Evolutionary conservation across 2,113 vertebrate genomes (phyloP).

Genomic region (Promerops cafer): DNA sequence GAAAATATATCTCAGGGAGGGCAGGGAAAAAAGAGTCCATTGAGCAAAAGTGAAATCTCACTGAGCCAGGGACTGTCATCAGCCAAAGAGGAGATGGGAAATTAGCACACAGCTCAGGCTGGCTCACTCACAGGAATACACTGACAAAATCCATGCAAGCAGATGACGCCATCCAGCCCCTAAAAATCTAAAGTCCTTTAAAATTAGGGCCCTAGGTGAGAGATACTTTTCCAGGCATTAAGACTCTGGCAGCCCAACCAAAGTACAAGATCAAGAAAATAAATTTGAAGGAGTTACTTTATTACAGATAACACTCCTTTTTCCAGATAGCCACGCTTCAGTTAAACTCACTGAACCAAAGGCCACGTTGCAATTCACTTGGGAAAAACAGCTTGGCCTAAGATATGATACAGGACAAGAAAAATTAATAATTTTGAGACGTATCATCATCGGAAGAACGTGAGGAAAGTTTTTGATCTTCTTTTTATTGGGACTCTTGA

Average conservation of each 20-base stretch:
- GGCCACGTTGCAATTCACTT: not conserved
- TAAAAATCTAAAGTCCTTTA: conserved; percentile 2
- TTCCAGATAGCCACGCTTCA: conserved; percentile 51
- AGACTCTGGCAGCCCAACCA: conserved; percentile 6
- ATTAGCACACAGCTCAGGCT: conserved; percentile 21
- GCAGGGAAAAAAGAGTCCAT: not conserved
- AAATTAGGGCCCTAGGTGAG: conserved; percentile 15
- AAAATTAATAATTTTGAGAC: conserved; percentile 47
- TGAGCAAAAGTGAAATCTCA: conserved; percentile 31
- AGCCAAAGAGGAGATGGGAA: not conserved
- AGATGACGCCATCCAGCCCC: conserved; percentile 19
- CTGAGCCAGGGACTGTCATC: conserved; percentile 22
- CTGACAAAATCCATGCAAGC: not conserved
- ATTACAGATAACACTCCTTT: conserved; percentile 53
- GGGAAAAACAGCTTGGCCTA: conserved; percentile 21
- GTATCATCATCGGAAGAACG: not conserved
- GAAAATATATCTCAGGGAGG: conserved; percentile 35
- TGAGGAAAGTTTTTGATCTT: not conserved
- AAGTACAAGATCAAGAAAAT: conserved; percentile 55
- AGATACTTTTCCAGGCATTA: conserved; percentile 42
- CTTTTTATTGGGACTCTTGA: not conserved
- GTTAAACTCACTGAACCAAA: conserved; percentile 47
- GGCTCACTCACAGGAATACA: not conserved
- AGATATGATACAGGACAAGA: conserved; percentile 49
- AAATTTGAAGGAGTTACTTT: conserved; percentile 57